phyloP scores from a whole-genome alignment of 2,113 vertebrate species.

The Trachemys scripta region DNA sequence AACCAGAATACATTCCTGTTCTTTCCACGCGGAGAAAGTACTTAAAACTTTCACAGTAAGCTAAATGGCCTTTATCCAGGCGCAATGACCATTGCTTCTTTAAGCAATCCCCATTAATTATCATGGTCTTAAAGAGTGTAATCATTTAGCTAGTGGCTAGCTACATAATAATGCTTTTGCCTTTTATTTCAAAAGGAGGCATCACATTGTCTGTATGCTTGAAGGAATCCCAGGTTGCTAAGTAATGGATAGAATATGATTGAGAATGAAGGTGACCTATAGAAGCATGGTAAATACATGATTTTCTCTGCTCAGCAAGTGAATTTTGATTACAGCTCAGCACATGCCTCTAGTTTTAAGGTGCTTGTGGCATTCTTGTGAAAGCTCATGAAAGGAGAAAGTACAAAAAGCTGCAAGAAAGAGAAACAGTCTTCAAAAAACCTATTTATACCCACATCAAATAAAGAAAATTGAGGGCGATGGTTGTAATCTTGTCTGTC shows the following conservation, averaged over 20 bases:
- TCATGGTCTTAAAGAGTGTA: neutral
- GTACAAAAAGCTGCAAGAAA: neutral
- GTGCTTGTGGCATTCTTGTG: neutral
- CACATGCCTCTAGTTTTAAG: neutral
- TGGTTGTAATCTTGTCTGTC: neutral
- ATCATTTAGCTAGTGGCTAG: neutral
- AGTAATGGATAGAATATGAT: neutral
- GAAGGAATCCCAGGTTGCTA: constrained; percentile 35
- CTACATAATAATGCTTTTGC: neutral
- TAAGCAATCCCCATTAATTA: neutral
- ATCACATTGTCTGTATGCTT: neutral
- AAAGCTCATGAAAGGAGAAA: constrained; percentile 18
- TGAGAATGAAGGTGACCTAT: constrained; percentile 55
- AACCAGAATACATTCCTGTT: neutral
- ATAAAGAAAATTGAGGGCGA: neutral
- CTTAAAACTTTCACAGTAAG: neutral
- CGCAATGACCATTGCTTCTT: neutral
- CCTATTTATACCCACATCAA: neutral
- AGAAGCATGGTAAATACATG: constrained; percentile 10
- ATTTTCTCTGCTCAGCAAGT: constrained; percentile 56
- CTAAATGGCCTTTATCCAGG: neutral
- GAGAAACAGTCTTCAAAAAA: constrained; percentile 25
- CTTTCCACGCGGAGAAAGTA: fast-evolving
- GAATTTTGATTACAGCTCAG: constrained; percentile 56
- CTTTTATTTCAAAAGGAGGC: neutral